Percentiles rank a stretch among this genome's conserved stretches.
Evolutionary conservation across 2,113 vertebrate species (phyloP).

Genomic region (Gopherus flavomarginatus): DNA sequence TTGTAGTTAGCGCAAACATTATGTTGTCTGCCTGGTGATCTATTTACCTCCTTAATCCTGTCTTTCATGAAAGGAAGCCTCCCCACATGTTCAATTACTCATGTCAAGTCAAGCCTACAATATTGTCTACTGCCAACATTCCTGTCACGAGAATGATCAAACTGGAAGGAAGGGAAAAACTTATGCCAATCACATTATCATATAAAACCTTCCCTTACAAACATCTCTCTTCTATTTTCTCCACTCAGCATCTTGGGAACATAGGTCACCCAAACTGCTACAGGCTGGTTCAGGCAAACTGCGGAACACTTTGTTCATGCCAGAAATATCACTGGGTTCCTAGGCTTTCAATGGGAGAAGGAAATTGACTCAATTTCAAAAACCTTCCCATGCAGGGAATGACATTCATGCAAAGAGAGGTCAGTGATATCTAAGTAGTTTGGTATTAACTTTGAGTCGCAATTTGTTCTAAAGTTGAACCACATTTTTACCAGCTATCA

Average conservation of each 20-base stretch:
- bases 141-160: background rate
- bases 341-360: background rate
- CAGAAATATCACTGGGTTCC: background rate
- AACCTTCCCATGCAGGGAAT: background rate
- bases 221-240: background rate
- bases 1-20: background rate
- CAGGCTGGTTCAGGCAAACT: background rate
- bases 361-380: background rate
- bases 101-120: background rate
- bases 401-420: background rate
- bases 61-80: background rate
- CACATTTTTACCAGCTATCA: background rate
- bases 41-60: background rate
- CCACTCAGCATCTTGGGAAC: background rate
- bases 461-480: background rate
- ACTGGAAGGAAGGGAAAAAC: background rate
- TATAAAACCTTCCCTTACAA: background rate
- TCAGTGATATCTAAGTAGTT: background rate
- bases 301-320: background rate
- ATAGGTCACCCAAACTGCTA: background rate
- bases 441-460: background rate
- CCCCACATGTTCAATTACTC: background rate
- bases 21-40: background rate
- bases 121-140: background rate
- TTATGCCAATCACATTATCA: background rate